Evolutionary conservation across 2,797 vertebrate genomes (phyloP).

Genomic region (Caiman crocodilus): DNA sequence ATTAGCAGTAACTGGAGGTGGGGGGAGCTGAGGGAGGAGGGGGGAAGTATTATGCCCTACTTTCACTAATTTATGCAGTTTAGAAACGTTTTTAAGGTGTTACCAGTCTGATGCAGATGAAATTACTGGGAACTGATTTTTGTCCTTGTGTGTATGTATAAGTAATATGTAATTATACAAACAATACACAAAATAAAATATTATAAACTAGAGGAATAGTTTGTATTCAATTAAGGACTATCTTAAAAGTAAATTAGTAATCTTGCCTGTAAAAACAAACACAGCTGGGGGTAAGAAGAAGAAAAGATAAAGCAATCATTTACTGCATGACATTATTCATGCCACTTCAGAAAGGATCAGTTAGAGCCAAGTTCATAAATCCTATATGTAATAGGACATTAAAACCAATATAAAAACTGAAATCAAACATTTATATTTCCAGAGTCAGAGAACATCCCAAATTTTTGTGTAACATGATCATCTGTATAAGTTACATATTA

Average conservation of each 20-base stretch:
- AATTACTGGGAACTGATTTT: slow-evolving; percentile 27
- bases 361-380: not conserved
- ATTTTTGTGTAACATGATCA: not conserved
- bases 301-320: slow-evolving; percentile 28
- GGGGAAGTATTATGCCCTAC: not conserved
- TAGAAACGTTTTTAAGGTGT: slow-evolving; percentile 40
- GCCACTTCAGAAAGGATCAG: slow-evolving; percentile 25
- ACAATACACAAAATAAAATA: not conserved
- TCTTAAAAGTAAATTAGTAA: slow-evolving; percentile 7
- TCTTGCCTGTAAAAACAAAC: not conserved
- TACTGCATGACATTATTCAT: not conserved
- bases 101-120: not conserved
- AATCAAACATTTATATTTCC: not conserved
- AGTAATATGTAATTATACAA: not conserved
- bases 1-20: not conserved
- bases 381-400: not conserved
- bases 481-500: not conserved
- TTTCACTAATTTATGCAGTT: slow-evolving; percentile 37
- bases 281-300: not conserved
- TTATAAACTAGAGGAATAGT: not conserved
- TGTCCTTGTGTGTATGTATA: not conserved
- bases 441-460: not conserved
- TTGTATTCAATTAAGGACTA: slow-evolving; percentile 14
- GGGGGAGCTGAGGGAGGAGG: not conserved
- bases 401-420: slow-evolving; percentile 30